phyloP scores from a whole-genome alignment of 1,140 invertebrate genomes.

The Pseudomyrmex flavicornis region DNA sequence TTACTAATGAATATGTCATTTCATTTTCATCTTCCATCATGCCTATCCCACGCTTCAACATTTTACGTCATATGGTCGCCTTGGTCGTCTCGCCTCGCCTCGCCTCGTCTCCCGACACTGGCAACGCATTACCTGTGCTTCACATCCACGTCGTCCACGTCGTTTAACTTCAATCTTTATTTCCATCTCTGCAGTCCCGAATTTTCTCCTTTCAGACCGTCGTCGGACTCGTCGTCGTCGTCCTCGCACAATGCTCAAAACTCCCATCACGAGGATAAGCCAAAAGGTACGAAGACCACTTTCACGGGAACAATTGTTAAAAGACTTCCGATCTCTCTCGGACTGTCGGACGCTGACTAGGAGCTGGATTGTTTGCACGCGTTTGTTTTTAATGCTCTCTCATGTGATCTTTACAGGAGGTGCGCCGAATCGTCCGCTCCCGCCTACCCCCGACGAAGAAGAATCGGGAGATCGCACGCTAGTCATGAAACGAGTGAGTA shows the following conservation, averaged over 20 bases:
- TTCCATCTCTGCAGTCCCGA: slow-evolving; percentile 87
- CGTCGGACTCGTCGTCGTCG: slow-evolving; percentile 81
- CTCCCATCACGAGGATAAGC: slow-evolving; percentile 86
- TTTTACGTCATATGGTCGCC: slow-evolving; percentile 75
- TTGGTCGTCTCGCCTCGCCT: slow-evolving; percentile 70
- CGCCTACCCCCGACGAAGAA: slow-evolving; percentile 96
- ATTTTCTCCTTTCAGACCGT: slow-evolving; percentile 93
- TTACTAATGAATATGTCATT: slow-evolving; percentile 55
- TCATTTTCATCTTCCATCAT: slow-evolving; percentile 79
- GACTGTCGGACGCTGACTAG: no score
- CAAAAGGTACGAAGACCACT: slow-evolving; percentile 73
- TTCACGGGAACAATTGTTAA: not conserved
- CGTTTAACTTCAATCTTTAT: slow-evolving; percentile 63
- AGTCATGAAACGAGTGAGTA: slow-evolving; percentile 94
- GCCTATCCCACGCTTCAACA: slow-evolving; percentile 73
- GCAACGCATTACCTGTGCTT: slow-evolving; percentile 60
- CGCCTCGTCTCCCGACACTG: slow-evolving; percentile 61
- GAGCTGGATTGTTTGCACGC: not conserved
- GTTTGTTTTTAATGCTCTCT: slow-evolving; percentile 18
- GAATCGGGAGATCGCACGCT: slow-evolving; percentile 94
- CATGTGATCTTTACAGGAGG: slow-evolving; percentile 84
- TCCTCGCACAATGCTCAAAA: slow-evolving; percentile 83
- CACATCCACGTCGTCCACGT: slow-evolving; percentile 62
- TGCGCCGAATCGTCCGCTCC: slow-evolving; percentile 95
- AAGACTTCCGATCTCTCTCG: no score